Evolutionary conservation across 2,888 invertebrate species (phyloP).

Genomic region (Exephanes ischioxanthus): DNA sequence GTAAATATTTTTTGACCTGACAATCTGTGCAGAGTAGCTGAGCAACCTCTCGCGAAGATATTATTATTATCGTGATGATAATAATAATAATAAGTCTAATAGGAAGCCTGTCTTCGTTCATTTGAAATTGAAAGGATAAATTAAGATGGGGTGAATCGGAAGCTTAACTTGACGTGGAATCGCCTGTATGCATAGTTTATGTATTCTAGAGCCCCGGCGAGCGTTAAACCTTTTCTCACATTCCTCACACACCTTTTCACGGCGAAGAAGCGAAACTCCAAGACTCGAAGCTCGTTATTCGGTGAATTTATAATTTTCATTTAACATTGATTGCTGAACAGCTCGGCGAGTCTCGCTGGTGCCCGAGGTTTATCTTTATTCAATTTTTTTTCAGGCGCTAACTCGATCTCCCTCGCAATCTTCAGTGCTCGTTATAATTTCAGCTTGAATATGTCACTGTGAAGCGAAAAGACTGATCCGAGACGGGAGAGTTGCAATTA

Average conservation of each 20-base stretch:
- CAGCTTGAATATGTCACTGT: background rate
- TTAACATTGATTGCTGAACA: conserved; percentile 27
- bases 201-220: background rate
- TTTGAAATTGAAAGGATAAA: background rate
- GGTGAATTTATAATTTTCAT: conserved; percentile 50
- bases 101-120: background rate
- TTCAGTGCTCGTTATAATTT: conserved; percentile 18
- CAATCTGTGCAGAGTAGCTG: background rate
- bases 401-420: background rate
- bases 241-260: background rate
- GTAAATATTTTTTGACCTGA: too few relatives aligned
- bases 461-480: background rate
- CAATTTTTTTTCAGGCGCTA: conserved; percentile 21
- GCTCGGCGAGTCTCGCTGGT: conserved; percentile 25
- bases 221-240: conserved; percentile 9
- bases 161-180: background rate
- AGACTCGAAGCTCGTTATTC: conserved; percentile 24
- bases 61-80: background rate
- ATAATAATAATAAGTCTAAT: background rate
- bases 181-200: background rate
- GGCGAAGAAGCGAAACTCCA: background rate
- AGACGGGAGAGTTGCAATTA: conserved; percentile 1
- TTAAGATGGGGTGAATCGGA: background rate
- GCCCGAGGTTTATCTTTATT: conserved; percentile 29
- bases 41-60: background rate